phyloP scores from a whole-genome alignment of 2,113 vertebrate species.

The Onychorhynchus coronatus region DNA sequence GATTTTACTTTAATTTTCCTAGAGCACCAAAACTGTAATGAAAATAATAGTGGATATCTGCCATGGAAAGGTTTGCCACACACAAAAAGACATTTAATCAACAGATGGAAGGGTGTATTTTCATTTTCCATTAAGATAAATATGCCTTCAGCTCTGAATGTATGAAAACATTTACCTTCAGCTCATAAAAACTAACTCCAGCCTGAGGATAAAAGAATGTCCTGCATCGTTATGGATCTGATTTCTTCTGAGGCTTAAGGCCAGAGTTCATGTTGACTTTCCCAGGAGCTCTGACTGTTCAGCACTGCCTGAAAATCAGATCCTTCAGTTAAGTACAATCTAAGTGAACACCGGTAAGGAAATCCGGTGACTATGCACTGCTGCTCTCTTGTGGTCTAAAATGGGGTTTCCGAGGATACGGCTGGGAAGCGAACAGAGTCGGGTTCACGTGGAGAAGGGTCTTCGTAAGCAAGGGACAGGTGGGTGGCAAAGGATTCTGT shows the following conservation, averaged over 20 bases:
- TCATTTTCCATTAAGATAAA: slow-evolving; percentile 35
- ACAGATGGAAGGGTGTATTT: background rate
- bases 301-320: background rate
- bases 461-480: background rate
- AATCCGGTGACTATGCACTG: background rate
- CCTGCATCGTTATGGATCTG: background rate
- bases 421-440: background rate
- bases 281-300: background rate
- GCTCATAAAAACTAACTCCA: slow-evolving; percentile 3
- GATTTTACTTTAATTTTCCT: slow-evolving; percentile 2
- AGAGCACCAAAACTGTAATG: background rate
- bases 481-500: background rate
- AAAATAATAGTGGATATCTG: background rate
- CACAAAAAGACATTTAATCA: background rate
- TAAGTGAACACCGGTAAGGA: background rate
- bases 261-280: background rate
- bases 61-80: background rate
- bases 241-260: background rate
- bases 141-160: background rate
- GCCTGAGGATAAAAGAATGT: background rate
- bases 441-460: rapidly evolving
- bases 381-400: slow-evolving; percentile 38
- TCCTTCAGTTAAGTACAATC: background rate
- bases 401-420: background rate
- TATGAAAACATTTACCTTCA: background rate